Base-by-base conservation (phyloP, 2,797 vertebrate species). In the Tenualosa ilisha region DNA sequence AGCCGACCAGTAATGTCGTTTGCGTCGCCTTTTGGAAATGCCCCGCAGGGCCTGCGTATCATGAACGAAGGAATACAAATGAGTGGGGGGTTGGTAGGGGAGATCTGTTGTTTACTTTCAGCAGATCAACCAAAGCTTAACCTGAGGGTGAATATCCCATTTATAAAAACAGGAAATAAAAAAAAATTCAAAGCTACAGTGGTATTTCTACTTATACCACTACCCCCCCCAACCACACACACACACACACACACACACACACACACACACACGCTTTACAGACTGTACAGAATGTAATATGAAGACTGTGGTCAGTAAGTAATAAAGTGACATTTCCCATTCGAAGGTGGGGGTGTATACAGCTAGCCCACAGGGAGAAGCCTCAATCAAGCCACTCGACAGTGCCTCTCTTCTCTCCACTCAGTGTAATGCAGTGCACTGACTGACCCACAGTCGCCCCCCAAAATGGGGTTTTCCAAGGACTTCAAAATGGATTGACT, bases 241-340 rank as follows among this genome's bases (percentile, higher is more conserved):
- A 51, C 49, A 50, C 49, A 50, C 49, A 50, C 49, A 50, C 49
- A 50, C 5, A 50, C 49, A 50, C 9, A 11, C 49, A 50, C 5
- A 50, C 49, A 50, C 49, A 50, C 50, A 51, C 7, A 51, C 50
- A 51, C 2, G 9, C 11, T 12, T 9, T 6, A 51, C 50, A 51
- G 15, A 15, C 37, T 40, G 40, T 72, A 37, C 31, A 37, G 31
- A 15, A 31, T 72, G 31, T 31, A 72, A 72, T 72, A 72, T 72
- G 65, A 72, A 40, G 31, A 17, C 31, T 40, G 65, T 72, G 31
- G 65, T 72, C 31, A 12, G 65, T 72, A 72, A 72, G 40, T 31
- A 79, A 79, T 46, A 46, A 63, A 79, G 72, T 79, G 40, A 46
- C 72, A 46, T 22, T 79, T 79, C 72, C 72, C 72, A 79, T 79